These are phyloP conservation scores for Erithacus rubecula DNA, from an alignment of 2,797 vertebrate species.

Conservation along the genomic window DNA sequence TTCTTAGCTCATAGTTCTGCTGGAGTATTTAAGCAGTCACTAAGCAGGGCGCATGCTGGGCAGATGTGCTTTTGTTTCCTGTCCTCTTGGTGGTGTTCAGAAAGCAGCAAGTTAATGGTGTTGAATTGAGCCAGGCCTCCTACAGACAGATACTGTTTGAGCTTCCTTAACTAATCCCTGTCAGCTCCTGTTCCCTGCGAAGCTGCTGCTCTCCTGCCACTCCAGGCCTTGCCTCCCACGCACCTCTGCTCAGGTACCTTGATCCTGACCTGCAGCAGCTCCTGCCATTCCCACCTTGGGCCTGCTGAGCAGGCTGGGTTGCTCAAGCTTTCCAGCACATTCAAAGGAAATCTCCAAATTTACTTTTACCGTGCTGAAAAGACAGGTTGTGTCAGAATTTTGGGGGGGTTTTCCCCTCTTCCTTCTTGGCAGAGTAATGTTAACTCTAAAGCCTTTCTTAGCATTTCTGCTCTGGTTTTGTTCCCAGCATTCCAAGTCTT, in stretches of 20 bases:
- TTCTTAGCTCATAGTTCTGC: background rate
- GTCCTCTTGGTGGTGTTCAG: background rate
- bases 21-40: background rate
- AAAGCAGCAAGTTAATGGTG: slow-evolving; percentile 45
- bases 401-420: no score
- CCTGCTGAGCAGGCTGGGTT: background rate
- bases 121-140: background rate
- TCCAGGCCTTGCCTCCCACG: background rate
- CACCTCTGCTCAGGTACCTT: background rate
- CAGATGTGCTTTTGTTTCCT: background rate
- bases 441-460: background rate
- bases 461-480: background rate
- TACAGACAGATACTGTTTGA: background rate
- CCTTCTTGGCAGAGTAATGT: background rate
- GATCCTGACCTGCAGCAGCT: slow-evolving; percentile 6
- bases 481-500: slow-evolving; percentile 18
- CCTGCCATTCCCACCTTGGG: background rate
- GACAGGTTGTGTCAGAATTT: background rate
- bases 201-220: background rate
- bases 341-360: background rate
- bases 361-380: background rate
- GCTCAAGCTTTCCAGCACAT: background rate
- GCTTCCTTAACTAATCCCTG: background rate
- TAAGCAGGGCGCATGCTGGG: background rate
- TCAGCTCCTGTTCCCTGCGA: background rate